Evolutionary conservation across 2,888 invertebrate species (phyloP).

Genomic region (Pachydiplax longipennis): DNA sequence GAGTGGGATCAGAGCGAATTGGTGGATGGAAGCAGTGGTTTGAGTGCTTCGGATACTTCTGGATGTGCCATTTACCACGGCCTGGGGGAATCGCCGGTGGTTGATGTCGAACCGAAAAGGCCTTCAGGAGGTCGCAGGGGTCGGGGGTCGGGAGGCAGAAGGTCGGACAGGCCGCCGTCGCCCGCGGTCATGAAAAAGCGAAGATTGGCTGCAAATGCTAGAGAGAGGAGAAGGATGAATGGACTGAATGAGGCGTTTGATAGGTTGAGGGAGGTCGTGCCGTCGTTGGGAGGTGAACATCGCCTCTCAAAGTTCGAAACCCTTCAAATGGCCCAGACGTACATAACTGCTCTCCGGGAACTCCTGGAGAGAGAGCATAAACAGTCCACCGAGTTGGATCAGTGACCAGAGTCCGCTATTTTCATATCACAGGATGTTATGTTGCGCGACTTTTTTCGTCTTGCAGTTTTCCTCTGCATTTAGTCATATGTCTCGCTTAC

Average conservation of each 20-base stretch:
- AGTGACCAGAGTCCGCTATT: background rate
- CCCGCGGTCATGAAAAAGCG: slow-evolving; percentile 68
- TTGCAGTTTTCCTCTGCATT: background rate
- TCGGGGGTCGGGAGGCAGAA: slow-evolving; percentile 6
- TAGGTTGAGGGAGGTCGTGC: slow-evolving; percentile 74
- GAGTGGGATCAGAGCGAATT: background rate
- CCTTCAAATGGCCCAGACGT: slow-evolving; percentile 80
- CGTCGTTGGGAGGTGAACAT: slow-evolving; percentile 73
- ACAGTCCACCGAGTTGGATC: slow-evolving; percentile 3
- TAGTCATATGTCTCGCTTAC: background rate
- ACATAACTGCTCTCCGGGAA: slow-evolving; percentile 74
- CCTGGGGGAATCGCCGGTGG: background rate
- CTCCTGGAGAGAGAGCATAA: slow-evolving; percentile 63
- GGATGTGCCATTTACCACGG: background rate
- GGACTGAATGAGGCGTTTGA: slow-evolving; percentile 80
- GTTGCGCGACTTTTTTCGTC: too few relatives aligned
- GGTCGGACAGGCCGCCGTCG: slow-evolving; percentile 60
- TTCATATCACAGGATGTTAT: background rate
- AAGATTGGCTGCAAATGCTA: slow-evolving; percentile 75
- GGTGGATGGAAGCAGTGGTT: slow-evolving; percentile 23
- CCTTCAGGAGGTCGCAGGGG: slow-evolving; percentile 9
- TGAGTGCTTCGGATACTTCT: slow-evolving; percentile 25
- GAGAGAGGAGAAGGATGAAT: slow-evolving; percentile 78
- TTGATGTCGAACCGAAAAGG: background rate
- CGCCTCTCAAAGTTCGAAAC: slow-evolving; percentile 81